Percentiles rank a stretch among this genome's conserved stretches.
phyloP scores from a whole-genome alignment of 2,888 invertebrate genomes.

The Microctonus hyperodae region DNA sequence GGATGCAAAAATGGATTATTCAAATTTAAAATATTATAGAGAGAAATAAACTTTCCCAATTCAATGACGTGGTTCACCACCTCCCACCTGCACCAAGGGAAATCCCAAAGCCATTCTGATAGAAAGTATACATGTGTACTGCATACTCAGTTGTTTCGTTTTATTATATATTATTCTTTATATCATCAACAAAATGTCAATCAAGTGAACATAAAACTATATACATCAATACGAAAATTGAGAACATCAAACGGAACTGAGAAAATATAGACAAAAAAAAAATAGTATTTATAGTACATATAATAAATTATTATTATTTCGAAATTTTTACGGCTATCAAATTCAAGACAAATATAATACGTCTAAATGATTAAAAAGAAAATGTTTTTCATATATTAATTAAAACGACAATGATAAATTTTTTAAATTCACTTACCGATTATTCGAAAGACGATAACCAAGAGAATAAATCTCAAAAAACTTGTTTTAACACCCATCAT shows the following conservation, averaged over 20 bases:
- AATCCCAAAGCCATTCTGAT: neutral
- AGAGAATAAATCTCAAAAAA: neutral
- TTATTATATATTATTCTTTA: slow-evolving; percentile 3
- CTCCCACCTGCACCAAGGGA: neutral
- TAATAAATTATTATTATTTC: neutral
- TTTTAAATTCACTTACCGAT: neutral
- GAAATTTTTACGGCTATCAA: too few species aligned
- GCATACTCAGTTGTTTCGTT: slow-evolving; percentile 30
- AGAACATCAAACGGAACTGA: neutral
- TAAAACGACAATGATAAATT: neutral
- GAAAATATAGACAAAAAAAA: neutral
- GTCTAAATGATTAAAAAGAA: too few species aligned
- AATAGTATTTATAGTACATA: neutral
- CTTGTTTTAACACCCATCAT: neutral
- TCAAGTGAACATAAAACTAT: neutral
- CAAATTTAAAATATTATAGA: neutral
- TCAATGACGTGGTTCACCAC: slow-evolving; percentile 8
- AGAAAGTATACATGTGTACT: slow-evolving; percentile 7
- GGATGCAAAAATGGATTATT: neutral
- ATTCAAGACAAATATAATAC: too few species aligned
- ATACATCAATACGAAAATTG: neutral
- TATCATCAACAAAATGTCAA: neutral
- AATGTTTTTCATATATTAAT: neutral
- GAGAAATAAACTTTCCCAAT: slow-evolving; percentile 7
- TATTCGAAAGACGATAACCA: neutral